phyloP scores from a whole-genome alignment of 2,113 vertebrate species.

The Peromyscus leucopus region DNA sequence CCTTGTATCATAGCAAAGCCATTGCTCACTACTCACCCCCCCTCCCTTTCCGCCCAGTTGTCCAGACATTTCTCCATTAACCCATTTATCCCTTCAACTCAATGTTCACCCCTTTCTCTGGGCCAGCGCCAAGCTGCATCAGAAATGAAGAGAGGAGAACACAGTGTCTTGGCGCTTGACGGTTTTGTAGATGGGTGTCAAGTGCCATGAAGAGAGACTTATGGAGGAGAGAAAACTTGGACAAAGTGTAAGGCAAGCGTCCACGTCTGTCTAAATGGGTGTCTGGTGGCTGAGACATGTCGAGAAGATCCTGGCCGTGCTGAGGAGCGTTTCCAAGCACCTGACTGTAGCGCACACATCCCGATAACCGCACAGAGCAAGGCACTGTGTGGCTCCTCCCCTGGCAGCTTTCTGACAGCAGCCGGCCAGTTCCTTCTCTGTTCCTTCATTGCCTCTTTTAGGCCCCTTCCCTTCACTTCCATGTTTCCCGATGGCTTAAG shows the following conservation, averaged over 20 bases:
- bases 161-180: neutral
- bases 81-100: neutral
- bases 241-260: constrained; percentile 24
- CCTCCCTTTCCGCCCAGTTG: neutral
- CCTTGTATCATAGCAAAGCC: constrained; percentile 7
- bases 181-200: neutral
- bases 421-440: neutral
- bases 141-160: constrained; percentile 4
- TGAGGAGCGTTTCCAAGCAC: neutral
- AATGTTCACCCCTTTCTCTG: neutral
- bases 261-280: neutral
- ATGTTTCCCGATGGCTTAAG: neutral
- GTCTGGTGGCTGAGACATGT: neutral
- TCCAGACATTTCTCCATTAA: neutral
- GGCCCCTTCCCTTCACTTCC: neutral
- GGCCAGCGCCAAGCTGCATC: neutral
- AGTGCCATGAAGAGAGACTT: neutral
- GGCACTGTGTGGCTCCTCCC: neutral
- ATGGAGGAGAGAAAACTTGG: neutral
- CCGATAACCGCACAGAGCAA: neutral
- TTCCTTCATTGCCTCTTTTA: neutral
- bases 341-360: neutral
- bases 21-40: neutral
- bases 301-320: constrained; percentile 1
- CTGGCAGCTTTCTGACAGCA: neutral